These are phyloP conservation scores for Coregonus ussuriensis DNA, from an alignment of 2,797 vertebrate genomes.

Conservation along the genomic window DNA sequence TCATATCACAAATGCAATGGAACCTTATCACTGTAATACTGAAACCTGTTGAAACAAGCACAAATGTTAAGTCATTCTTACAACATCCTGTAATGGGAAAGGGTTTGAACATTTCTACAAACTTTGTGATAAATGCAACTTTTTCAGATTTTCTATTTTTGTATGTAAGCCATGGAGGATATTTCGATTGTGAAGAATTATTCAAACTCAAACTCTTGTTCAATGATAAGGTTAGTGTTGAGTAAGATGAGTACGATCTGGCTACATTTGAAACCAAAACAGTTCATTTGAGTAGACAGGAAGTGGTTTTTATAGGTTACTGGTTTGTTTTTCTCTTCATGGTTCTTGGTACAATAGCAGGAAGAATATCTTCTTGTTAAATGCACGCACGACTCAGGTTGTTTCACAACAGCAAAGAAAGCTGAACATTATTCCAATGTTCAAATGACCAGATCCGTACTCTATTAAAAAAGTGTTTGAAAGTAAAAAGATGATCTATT, in stretches of 20 bases:
- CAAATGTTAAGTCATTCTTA: neutral
- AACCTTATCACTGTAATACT: neutral
- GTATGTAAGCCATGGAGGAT: neutral
- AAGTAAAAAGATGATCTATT: too few relatives aligned
- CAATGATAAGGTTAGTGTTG: neutral
- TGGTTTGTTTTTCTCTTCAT: constrained; percentile 61
- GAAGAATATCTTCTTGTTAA: constrained; percentile 23
- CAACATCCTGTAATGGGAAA: neutral
- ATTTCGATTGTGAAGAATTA: neutral
- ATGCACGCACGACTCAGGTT: neutral
- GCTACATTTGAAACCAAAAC: constrained; percentile 64
- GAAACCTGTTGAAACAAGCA: neutral
- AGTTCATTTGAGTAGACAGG: constrained; percentile 61
- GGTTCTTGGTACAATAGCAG: constrained; percentile 47
- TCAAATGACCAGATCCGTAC: neutral
- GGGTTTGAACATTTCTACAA: neutral
- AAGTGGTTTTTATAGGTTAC: constrained; percentile 69
- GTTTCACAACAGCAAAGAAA: neutral
- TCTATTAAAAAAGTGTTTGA: neutral
- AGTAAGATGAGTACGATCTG: constrained; percentile 16
- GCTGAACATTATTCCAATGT: neutral
- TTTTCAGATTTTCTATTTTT: neutral
- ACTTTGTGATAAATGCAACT: too few relatives aligned
- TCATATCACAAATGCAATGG: neutral
- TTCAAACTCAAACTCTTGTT: neutral